Conservation (phyloP, 2,113 vertebrate species). For the Rhizomys pruinosus region DNA sequence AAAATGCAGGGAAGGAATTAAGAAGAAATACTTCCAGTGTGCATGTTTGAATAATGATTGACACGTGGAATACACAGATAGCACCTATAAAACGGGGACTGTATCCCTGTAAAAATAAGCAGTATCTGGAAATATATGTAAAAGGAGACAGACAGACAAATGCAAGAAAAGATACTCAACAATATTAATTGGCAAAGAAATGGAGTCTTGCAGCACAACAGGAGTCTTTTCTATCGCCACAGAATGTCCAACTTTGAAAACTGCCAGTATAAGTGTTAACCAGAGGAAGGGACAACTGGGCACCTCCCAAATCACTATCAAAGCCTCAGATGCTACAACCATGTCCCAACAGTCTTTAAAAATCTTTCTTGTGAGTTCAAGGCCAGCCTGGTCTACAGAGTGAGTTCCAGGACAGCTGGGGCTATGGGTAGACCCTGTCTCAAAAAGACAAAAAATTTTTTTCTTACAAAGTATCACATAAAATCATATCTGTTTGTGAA, state of each 20-base stretch:
- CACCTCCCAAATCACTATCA: neutral
- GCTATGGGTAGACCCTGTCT: too few species aligned
- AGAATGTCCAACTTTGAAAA: neutral
- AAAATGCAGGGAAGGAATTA: constrained; percentile 9
- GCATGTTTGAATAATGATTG: neutral
- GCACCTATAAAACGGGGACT: neutral
- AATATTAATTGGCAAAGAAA: neutral
- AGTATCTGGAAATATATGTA: neutral
- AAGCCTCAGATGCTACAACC: neutral
- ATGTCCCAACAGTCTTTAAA: neutral
- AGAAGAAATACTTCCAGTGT: constrained; percentile 7
- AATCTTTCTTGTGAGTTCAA: too few species aligned
- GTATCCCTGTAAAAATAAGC: neutral
- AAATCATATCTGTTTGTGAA: neutral
- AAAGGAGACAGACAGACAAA: neutral
- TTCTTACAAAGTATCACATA: neutral
- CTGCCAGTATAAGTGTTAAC: neutral
- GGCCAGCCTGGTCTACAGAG: too few species aligned
- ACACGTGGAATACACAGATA: neutral
- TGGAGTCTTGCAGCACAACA: neutral
- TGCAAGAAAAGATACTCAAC: neutral
- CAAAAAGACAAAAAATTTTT: too few species aligned
- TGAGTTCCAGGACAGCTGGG: too few species aligned
- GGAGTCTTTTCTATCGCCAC: neutral
- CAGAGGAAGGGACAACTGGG: neutral